phyloP scores from a whole-genome alignment of 2,797 vertebrate genomes.

The Remorina albescens region DNA sequence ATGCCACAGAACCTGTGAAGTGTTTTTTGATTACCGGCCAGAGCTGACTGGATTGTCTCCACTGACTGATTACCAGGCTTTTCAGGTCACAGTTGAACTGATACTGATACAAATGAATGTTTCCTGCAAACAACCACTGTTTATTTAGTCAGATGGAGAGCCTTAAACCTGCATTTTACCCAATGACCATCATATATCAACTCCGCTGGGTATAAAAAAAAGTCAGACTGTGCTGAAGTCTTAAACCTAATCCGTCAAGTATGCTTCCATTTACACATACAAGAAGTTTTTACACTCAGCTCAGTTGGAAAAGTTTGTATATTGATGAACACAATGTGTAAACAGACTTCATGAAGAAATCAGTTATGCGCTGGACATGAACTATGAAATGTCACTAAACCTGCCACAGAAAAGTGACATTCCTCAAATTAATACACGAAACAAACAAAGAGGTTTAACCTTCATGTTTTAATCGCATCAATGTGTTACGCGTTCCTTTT shows the following conservation, averaged over 20 bases:
- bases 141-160: too few relatives aligned
- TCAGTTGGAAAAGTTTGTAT: too few relatives aligned
- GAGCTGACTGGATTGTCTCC: slow-evolving; percentile 48
- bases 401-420: neutral
- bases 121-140: neutral
- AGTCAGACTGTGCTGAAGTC: too few relatives aligned
- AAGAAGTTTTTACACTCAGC: neutral
- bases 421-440: too few relatives aligned
- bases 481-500: neutral
- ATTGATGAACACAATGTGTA: too few relatives aligned
- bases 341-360: too few relatives aligned
- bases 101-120: slow-evolving; percentile 1
- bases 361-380: too few relatives aligned
- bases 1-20: slow-evolving; percentile 67
- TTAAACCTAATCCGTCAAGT: too few relatives aligned
- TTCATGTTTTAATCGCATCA: neutral
- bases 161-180: too few relatives aligned
- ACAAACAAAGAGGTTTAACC: neutral
- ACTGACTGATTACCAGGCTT: slow-evolving; percentile 50
- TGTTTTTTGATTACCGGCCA: slow-evolving; percentile 65
- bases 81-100: slow-evolving; percentile 41
- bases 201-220: too few relatives aligned
- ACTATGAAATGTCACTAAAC: too few relatives aligned
- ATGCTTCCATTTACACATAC: neutral
- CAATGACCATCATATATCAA: too few relatives aligned